These are phyloP conservation scores for Mermis nigrescens DNA, from an alignment of 2,888 invertebrate genomes.

Conservation along the genomic window DNA sequence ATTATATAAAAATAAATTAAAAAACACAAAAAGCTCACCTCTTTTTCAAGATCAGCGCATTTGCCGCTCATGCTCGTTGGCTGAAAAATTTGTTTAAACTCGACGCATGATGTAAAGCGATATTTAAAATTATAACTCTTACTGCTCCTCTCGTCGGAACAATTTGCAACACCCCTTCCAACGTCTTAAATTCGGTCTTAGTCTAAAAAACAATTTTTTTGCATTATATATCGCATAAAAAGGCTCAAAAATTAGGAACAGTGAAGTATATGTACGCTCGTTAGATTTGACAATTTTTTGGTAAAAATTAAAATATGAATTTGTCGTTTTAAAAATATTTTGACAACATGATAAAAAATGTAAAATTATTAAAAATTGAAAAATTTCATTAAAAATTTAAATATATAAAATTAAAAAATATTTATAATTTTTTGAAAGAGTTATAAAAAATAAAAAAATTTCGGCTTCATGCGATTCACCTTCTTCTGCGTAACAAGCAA, in stretches of 20 bases:
- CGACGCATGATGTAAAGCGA: too few relatives aligned
- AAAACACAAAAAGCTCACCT: slow-evolving; percentile 41
- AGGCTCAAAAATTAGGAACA: too few relatives aligned
- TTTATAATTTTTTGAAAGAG: too few relatives aligned
- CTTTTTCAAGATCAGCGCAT: slow-evolving; percentile 51
- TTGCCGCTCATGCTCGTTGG: slow-evolving; percentile 41
- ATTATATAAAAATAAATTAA: too few relatives aligned
- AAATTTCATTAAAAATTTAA: neutral
- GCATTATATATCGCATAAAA: too few relatives aligned
- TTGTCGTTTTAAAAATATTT: too few relatives aligned
- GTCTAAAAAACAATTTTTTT: too few relatives aligned
- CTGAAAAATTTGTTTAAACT: slow-evolving; percentile 14
- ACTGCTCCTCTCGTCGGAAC: slow-evolving; percentile 12
- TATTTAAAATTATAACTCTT: slow-evolving; percentile 8
- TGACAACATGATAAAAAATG: slow-evolving; percentile 7
- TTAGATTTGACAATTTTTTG: too few relatives aligned
- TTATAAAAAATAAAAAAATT: too few relatives aligned
- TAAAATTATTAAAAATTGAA: slow-evolving; percentile 4
- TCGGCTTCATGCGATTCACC: too few relatives aligned
- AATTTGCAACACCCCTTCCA: slow-evolving; percentile 46
- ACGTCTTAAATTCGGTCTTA: slow-evolving; percentile 44
- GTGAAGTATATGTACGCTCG: too few relatives aligned
- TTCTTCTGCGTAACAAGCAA: slow-evolving; percentile 45
- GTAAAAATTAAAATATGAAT: too few relatives aligned
- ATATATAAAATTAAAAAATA: slow-evolving; percentile 10